Evolutionary conservation across 2,888 invertebrate species (phyloP).

Genomic region (Maniola hyperantus): DNA sequence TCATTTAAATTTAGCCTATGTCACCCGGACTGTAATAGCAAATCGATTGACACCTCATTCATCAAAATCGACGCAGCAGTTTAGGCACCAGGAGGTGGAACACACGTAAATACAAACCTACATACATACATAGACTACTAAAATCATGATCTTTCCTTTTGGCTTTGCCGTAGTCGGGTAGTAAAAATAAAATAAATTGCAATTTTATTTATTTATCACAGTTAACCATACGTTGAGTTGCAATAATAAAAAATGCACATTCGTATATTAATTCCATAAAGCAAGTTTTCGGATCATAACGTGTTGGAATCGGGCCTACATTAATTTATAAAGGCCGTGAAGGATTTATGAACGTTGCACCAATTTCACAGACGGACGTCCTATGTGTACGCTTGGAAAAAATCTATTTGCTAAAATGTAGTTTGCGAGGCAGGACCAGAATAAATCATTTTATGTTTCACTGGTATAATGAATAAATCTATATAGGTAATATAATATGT

Average conservation of each 20-base stretch:
- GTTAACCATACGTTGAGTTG: slow-evolving; percentile 16
- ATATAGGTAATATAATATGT: too few relatives aligned
- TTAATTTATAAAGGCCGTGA: slow-evolving; percentile 42
- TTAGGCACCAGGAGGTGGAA: too few relatives aligned
- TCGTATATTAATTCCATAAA: slow-evolving; percentile 38
- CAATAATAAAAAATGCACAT: slow-evolving; percentile 35
- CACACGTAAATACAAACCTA: too few relatives aligned
- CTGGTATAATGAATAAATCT: slow-evolving; percentile 1
- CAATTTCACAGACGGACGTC: slow-evolving; percentile 39
- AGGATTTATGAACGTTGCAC: slow-evolving; percentile 42
- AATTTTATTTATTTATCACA: slow-evolving; percentile 18
- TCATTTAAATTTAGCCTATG: too few relatives aligned
- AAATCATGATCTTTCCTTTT: too few relatives aligned
- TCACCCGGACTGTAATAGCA: too few relatives aligned
- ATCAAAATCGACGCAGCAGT: too few relatives aligned
- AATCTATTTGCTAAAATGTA: slow-evolving; percentile 16
- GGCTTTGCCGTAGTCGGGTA: too few relatives aligned
- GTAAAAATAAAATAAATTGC: slow-evolving; percentile 12
- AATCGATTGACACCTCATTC: too few relatives aligned
- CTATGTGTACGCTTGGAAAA: slow-evolving; percentile 26
- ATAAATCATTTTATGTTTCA: not conserved
- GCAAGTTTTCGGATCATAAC: slow-evolving; percentile 37
- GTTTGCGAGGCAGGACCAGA: not conserved
- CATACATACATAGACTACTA: too few relatives aligned
- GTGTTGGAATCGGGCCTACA: slow-evolving; percentile 39